Evolutionary conservation across 2,797 vertebrate species (phyloP).

Genomic region (Urocyon cinereoargenteus): DNA sequence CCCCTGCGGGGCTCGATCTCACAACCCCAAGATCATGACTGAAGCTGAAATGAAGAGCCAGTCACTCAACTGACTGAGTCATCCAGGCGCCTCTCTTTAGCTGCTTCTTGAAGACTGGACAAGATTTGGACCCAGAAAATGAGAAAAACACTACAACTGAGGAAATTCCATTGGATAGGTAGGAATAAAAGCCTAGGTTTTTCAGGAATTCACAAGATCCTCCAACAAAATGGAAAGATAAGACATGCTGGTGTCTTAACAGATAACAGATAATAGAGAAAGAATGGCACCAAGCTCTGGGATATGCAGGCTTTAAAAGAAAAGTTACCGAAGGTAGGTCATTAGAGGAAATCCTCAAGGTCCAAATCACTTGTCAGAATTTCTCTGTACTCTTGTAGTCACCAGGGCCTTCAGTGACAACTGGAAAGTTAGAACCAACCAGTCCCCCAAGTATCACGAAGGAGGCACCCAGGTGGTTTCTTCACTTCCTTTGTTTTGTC

Average conservation of each 20-base stretch:
- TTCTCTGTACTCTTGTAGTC: slow-evolving; percentile 24
- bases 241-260: background rate
- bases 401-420: background rate
- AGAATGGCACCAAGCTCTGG: background rate
- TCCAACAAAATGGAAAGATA: slow-evolving; percentile 28
- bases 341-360: background rate
- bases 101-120: background rate
- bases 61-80: background rate
- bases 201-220: background rate
- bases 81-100: background rate
- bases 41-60: background rate
- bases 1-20: background rate
- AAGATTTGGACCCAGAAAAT: slow-evolving; percentile 22
- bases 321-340: background rate
- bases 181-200: background rate
- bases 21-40: background rate
- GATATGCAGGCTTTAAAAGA: slow-evolving; percentile 26
- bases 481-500: slow-evolving; percentile 22
- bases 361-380: slow-evolving; percentile 14
- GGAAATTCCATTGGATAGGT: background rate
- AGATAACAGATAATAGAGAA: background rate
- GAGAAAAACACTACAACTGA: background rate
- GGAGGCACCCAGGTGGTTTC: background rate
- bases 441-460: background rate
- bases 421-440: slow-evolving; percentile 15